These are phyloP conservation scores for Meles meles DNA, from an alignment of 2,113 vertebrate species.

Conservation along the genomic window DNA sequence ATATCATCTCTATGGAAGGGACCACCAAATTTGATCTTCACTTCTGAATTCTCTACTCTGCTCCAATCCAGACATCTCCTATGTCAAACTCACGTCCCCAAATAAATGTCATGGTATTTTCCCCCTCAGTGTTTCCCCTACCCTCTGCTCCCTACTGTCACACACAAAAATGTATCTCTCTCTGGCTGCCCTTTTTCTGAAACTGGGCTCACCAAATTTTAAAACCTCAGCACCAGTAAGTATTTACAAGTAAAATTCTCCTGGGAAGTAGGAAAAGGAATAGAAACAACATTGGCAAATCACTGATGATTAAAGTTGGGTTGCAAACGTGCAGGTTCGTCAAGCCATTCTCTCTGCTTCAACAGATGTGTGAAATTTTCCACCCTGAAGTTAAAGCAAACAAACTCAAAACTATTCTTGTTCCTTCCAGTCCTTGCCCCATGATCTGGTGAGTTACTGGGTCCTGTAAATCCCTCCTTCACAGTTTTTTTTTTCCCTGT, in stretches of 20 bases:
- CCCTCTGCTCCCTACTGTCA: fast-evolving
- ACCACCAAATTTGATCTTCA: background rate
- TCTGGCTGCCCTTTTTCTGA: background rate
- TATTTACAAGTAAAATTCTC: background rate
- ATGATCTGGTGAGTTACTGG: background rate
- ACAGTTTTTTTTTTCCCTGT: background rate
- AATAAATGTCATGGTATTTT: background rate
- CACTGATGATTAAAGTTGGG: background rate
- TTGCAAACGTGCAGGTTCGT: background rate
- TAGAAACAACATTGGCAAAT: background rate
- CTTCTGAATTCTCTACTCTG: background rate
- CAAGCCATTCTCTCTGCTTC: background rate
- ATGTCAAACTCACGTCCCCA: background rate
- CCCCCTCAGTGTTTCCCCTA: fast-evolving
- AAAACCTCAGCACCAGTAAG: background rate
- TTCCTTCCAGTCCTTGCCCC: background rate
- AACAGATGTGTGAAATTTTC: background rate
- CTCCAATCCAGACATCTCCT: background rate
- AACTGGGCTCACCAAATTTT: background rate
- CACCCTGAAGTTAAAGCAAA: background rate
- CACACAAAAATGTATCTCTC: background rate
- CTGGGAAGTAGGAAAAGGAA: background rate
- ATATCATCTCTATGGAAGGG: no score
- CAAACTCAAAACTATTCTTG: background rate
- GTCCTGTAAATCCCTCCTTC: background rate